phyloP scores from a whole-genome alignment of 1,140 invertebrate genomes.

The Drosophila funebris region DNA sequence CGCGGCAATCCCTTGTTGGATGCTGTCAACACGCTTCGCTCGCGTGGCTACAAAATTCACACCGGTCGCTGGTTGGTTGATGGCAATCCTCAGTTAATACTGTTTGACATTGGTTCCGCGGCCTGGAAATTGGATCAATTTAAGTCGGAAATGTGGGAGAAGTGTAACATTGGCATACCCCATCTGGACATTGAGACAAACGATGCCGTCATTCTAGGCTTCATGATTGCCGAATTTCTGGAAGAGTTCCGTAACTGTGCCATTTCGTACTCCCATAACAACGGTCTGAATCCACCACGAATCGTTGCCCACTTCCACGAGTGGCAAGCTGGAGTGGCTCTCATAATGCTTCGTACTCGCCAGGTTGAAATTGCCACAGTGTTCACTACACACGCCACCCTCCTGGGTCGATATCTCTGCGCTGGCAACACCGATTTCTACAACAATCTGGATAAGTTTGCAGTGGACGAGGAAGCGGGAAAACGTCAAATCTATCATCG shows the following conservation, averaged over 20 bases:
- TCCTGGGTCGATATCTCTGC: slow-evolving; percentile 98
- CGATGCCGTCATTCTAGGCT: slow-evolving; percentile 98
- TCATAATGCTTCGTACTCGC: slow-evolving; percentile 93
- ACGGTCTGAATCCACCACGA: slow-evolving; percentile 85
- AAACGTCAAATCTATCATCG: slow-evolving; percentile 99
- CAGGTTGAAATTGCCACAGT: slow-evolving; percentile 97
- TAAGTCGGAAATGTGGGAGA: slow-evolving; percentile 96
- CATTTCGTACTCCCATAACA: slow-evolving; percentile 56
- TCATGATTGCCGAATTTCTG: slow-evolving; percentile 97
- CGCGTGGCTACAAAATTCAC: slow-evolving; percentile 96
- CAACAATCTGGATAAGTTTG: slow-evolving; percentile 98
- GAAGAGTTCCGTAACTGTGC: slow-evolving; percentile 85
- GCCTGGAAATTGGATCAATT: slow-evolving; percentile 98
- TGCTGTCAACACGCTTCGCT: slow-evolving; percentile 92
- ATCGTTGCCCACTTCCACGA: slow-evolving; percentile 99
- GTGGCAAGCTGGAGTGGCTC: slow-evolving; percentile 98
- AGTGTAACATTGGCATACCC: slow-evolving; percentile 93
- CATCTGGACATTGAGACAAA: slow-evolving; percentile 98
- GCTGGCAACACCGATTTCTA: slow-evolving; percentile 99
- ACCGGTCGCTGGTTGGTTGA: slow-evolving; percentile 99
- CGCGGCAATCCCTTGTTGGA: slow-evolving; percentile 89
- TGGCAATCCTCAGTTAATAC: slow-evolving; percentile 98
- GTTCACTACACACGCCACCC: slow-evolving; percentile 99
- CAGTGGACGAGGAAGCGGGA: slow-evolving; percentile 98
- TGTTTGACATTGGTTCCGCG: slow-evolving; percentile 98